Conservation (phyloP, 2,113 vertebrate genomes). For the Hydrolagus affinis region DNA sequence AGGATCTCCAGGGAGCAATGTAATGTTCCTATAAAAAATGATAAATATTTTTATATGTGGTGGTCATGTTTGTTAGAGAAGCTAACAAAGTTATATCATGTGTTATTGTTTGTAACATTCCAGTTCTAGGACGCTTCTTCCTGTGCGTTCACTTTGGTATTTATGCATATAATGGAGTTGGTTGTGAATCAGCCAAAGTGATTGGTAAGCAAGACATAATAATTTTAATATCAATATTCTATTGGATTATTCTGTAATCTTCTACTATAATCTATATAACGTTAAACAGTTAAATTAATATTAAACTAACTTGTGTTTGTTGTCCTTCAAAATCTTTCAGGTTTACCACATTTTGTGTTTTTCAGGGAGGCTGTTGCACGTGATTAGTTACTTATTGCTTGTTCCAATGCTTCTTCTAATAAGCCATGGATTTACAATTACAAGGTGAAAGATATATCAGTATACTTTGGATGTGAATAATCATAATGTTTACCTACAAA, state of each 20-base stretch:
- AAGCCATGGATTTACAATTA: slow-evolving; percentile 30
- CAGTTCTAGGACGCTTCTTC: slow-evolving; percentile 26
- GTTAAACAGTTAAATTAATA: no score
- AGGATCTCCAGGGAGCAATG: no score
- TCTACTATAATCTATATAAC: no score
- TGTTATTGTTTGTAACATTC: slow-evolving; percentile 16
- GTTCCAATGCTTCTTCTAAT: slow-evolving; percentile 29
- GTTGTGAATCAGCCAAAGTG: slow-evolving; percentile 17
- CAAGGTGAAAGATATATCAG: slow-evolving; percentile 11
- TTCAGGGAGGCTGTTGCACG: slow-evolving; percentile 8
- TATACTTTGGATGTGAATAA: background rate
- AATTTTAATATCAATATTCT: no score
- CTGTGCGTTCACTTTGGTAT: slow-evolving; percentile 21
- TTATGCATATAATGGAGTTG: slow-evolving; percentile 29
- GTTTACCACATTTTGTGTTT: background rate
- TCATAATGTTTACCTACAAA: no score
- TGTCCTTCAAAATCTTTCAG: no score
- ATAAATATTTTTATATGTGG: background rate
- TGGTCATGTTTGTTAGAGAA: no score
- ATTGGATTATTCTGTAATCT: no score
- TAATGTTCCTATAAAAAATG: no score
- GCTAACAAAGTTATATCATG: background rate
- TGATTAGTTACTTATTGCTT: slow-evolving; percentile 31
- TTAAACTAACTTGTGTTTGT: no score
- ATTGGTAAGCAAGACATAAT: background rate